A percentile compares a stretch with the other conserved stretches of the same genome.
Evolutionary conservation across 2,888 invertebrate genomes (phyloP).

Genomic region (Tiliacea aurago): DNA sequence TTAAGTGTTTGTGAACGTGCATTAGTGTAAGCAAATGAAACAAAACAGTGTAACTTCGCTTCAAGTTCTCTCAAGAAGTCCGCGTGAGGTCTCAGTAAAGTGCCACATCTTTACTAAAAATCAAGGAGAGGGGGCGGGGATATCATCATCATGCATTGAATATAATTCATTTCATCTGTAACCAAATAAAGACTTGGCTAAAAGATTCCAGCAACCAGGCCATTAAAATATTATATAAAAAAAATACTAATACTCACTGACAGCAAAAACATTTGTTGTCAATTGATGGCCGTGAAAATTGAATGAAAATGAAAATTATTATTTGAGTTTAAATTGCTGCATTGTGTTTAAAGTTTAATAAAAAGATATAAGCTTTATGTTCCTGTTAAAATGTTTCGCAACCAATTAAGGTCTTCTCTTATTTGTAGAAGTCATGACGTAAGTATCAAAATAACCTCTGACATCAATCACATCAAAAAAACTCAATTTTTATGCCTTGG

Average conservation of each 20-base stretch:
- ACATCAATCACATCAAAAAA: conserved; percentile 33
- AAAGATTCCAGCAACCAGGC: too few relatives aligned
- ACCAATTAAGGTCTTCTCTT: conserved; percentile 69
- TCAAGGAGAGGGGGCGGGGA: too few relatives aligned
- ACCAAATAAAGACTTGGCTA: too few relatives aligned
- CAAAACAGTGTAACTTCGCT: too few relatives aligned
- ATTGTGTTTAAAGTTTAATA: neutral
- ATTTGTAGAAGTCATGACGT: conserved; percentile 73
- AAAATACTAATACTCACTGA: neutral
- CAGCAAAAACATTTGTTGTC: conserved; percentile 14
- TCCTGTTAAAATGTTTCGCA: conserved; percentile 75
- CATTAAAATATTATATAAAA: too few relatives aligned
- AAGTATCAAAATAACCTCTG: conserved; percentile 62
- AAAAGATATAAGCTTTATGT: neutral
- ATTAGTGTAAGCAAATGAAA: too few relatives aligned
- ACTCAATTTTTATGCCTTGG: neutral
- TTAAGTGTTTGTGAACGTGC: too few relatives aligned
- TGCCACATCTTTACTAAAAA: too few relatives aligned
- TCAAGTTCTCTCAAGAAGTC: too few relatives aligned
- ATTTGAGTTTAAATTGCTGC: conserved; percentile 1
- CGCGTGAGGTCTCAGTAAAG: too few relatives aligned
- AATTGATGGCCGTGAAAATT: conserved; percentile 2
- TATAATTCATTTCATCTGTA: too few relatives aligned
- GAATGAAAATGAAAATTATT: conserved; percentile 4
- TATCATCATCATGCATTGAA: too few relatives aligned